Base-by-base conservation (phyloP, 2,797 vertebrate species). In the Clarias laeviceps region DNA sequence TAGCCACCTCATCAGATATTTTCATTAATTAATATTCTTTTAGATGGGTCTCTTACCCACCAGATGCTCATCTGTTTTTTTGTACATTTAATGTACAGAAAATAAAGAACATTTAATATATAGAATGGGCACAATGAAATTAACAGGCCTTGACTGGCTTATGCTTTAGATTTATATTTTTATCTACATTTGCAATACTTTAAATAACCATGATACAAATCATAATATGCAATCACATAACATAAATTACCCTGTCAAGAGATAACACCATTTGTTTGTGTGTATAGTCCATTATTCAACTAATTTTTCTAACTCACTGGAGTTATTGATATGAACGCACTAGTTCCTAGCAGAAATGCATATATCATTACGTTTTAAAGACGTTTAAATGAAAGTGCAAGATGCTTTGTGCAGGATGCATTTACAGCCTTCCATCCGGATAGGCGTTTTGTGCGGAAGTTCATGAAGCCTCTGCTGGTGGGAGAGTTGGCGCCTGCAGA, bases 351-450 rank as follows among this genome's bases (percentile, higher is more conserved):
- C 12, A 80, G 11, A 62, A 29, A 29, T 1, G 2, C 27, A n/a
- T 34, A 82, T 56, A 34, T 37, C 7, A 37, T 37, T 62, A n/a
- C 8, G 50, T 15, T 40, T 40, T 83, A 11, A 20, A 15, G 24
- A 73, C 2, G 20, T 34, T 3, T 85, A 34, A 69, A 77, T 73
- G 4, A 45, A 68, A 65, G n/a, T 81, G 22, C 0, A 22, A 50
- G 45, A 50, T 50, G 24, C 27, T 65, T 57, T 92, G 73, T 89
- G 85, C 92, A 99, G 98, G 97, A 99, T n/a, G 96, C 97, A 0
- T 99, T 99, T 90, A 90, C 88, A 1, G 97, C 98, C 68, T 99
- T 99, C 92, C 98, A 99, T 34, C 97, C 96, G 18, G 95, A 99
- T 77, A 92, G 89, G 65, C 92, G 78, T 76, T 96, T 96, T 85